Base-by-base conservation (phyloP, 1,140 invertebrate genomes). In the Propsilocerus akamusi region DNA sequence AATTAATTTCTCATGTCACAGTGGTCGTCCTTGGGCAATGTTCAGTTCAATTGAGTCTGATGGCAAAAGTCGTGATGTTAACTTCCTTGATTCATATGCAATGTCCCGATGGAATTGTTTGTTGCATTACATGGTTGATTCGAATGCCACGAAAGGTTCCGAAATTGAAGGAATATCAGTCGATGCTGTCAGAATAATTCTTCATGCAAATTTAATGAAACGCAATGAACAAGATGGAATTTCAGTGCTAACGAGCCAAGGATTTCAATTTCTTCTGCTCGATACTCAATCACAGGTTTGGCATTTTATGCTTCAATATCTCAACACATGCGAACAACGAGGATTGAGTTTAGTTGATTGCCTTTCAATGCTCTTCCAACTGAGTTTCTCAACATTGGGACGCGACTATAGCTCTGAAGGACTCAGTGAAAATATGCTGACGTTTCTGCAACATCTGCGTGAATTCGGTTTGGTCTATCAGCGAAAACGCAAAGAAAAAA, bases 401-500 rank as follows among this genome's bases (percentile, higher is more conserved):
- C 66, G 88, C 77, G 91, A 96, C 70, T 98, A 97, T 60, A 94
- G 89, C 58, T 95, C 91, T 10, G 90, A 95, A 63, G 88, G 88
- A 10, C 86, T 97, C 83, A 86, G 76, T 61, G 82, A 86, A 58
- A 79, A 82, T 46, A 78, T 97, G 62, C 68, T 90, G 50, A 78
- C 81, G 32, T 96, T 98, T 63, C 67, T 99, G 49, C 94, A 97
- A 67, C 91, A 98, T 72, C 69, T 99, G 7, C 67, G 96, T 58
- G 95, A 98, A 68, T 94, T 98, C 69, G 96, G 95, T 25, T 73
- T 99, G 26, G 90, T 98, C 20, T 98, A 95, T 68, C 93, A 95
- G 72, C 74, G 91, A 62, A 95, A 86, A 79, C 72, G 90, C 26
- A 91, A 88, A 70, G 87, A 84, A 32, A 85, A 87, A 2, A 71